These are phyloP conservation scores for Craniophora ligustri DNA, from an alignment of 2,888 invertebrate species.

Conservation along the genomic window DNA sequence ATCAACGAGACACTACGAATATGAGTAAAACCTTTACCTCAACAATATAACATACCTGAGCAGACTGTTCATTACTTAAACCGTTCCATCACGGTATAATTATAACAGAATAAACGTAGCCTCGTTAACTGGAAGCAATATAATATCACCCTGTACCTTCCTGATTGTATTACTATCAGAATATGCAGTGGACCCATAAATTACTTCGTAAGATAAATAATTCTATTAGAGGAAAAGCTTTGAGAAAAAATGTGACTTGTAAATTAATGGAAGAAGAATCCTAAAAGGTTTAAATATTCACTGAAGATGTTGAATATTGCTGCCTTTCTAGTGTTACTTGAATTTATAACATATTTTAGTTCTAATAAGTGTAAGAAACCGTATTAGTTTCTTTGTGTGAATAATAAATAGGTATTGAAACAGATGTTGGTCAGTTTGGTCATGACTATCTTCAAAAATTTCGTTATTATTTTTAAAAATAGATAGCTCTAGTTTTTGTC, in stretches of 20 bases:
- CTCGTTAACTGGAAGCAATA: conserved; percentile 37
- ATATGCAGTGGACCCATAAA: conserved; percentile 21
- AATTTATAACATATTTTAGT: too few relatives aligned
- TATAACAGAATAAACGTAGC: conserved; percentile 13
- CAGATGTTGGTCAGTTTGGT: too few relatives aligned
- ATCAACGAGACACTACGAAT: background rate
- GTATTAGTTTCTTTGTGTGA: too few relatives aligned
- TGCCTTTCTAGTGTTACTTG: background rate
- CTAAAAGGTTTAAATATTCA: background rate
- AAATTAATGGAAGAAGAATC: background rate
- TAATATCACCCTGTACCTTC: conserved; percentile 31
- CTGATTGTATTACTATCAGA: conserved; percentile 19
- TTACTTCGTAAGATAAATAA: conserved; percentile 17
- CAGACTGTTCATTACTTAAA: conserved; percentile 3
- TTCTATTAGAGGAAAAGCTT: background rate
- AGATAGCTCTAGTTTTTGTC: too few relatives aligned
- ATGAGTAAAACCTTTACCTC: conserved; percentile 1
- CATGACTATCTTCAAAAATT: too few relatives aligned
- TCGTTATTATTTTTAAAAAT: too few relatives aligned
- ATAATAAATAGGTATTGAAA: too few relatives aligned
- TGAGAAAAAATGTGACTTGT: background rate
- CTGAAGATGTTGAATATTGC: background rate
- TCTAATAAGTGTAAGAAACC: too few relatives aligned
- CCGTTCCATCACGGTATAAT: conserved; percentile 21
- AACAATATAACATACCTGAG: conserved; percentile 3